Base-by-base conservation (phyloP, 2,888 invertebrate species). In the Dasypogon diadema region DNA sequence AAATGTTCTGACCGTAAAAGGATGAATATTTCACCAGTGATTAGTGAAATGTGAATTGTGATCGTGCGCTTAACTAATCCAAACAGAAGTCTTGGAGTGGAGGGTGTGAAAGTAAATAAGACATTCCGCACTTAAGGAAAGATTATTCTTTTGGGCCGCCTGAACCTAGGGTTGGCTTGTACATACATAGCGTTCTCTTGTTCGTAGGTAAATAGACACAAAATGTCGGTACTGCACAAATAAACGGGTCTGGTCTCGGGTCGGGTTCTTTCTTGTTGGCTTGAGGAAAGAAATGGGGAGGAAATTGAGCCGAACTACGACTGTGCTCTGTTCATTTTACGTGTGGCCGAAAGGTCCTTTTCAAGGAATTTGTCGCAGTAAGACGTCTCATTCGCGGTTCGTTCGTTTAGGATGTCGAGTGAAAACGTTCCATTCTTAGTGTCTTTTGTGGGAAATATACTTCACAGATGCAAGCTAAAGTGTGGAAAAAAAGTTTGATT, bases 81-180 rank as follows among this genome's bases (percentile, higher is more conserved):
- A 68, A 26, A 18, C 70, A 51, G 34, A 10, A 70, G 51, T 30
- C 30, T 54, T 12, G 65, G 30, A 54, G 54, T 54, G 22, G 65
- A 54, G 70, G 54, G 70, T 70, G 70, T 70, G 70, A 70, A 70
- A 70, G 70, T 70, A 70, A 70, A 70, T 70, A 70, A 70, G 34
- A 54, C 51, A 51, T 2, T 34, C 51, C 54, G 70, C 5, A 30
- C 18, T 34, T 21, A 54, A 54, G 70, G 42, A 6, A 68, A 48
- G 46, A 46, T 48, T 8, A 12, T 2, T n/a, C n/a, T n/a, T 42
- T 42, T 14, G 30, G 70, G 8, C 8, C 54, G 30, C 34, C 54
- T 6, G 34, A 30, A 16, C 34, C 54, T 6, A 21, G 30, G 30
- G 26, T n/a, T 70, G 70, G 24, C 26, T 12, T 34, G 70, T 70